A percentile compares a stretch with the other conserved stretches of the same genome.
These are phyloP conservation scores for Sterrhoptilus dennistouni DNA, from an alignment of 2,113 vertebrate species.

Conservation along the genomic window DNA sequence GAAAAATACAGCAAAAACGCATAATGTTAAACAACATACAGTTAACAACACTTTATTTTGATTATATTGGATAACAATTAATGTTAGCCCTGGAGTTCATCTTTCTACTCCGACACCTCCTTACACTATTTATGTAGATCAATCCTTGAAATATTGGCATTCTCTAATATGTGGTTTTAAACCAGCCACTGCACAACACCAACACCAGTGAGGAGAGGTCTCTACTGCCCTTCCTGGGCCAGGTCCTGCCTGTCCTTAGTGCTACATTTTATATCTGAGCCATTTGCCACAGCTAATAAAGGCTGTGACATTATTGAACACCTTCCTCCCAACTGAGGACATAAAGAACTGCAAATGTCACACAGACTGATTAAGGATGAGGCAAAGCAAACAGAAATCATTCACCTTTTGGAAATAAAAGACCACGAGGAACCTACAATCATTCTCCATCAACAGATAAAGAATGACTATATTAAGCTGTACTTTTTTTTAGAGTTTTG, in stretches of 20 bases:
- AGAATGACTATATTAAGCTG: neutral
- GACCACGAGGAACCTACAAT: neutral
- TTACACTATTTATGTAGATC: slow-evolving; percentile 51
- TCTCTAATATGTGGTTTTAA: neutral
- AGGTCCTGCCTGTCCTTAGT: neutral
- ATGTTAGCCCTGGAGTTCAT: slow-evolving; percentile 55
- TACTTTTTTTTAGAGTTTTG: neutral
- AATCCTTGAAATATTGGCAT: slow-evolving; percentile 32
- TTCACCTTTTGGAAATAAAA: neutral
- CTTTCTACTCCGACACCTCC: slow-evolving; percentile 63
- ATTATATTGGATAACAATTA: slow-evolving; percentile 73
- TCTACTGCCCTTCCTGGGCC: neutral
- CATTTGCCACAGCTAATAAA: slow-evolving; percentile 23
- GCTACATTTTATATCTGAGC: neutral
- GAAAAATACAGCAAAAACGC: slow-evolving; percentile 47
- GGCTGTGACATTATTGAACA: slow-evolving; percentile 26
- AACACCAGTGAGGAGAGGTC: neutral
- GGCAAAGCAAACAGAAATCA: neutral
- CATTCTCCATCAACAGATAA: neutral
- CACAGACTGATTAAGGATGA: neutral
- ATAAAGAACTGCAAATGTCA: neutral
- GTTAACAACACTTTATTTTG: slow-evolving; percentile 74
- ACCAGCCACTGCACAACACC: neutral
- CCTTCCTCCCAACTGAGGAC: neutral
- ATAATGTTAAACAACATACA: slow-evolving; percentile 68